These are phyloP conservation scores for Phalloptychus januarius DNA, from an alignment of 2,797 vertebrate genomes.

Conservation along the genomic window DNA sequence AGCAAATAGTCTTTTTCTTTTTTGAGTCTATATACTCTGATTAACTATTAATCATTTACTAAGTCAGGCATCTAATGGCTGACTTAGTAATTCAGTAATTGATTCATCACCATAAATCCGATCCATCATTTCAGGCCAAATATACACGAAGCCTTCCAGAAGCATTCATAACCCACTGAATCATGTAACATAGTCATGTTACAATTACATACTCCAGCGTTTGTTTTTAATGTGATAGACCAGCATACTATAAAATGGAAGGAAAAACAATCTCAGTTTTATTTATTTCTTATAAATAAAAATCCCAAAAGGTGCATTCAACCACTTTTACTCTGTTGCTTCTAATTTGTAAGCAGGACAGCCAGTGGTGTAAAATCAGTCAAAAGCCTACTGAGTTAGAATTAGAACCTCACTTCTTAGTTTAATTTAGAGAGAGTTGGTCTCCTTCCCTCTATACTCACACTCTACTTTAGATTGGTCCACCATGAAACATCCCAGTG, in stretches of 20 bases:
- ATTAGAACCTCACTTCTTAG: not conserved
- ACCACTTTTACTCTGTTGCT: not conserved
- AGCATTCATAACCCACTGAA: constrained; percentile 15
- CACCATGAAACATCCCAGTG: not conserved
- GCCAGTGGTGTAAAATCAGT: not conserved
- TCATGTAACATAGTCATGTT: constrained; percentile 17
- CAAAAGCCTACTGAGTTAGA: not conserved
- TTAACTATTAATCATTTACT: no score
- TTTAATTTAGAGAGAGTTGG: not conserved
- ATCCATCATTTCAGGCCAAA: no score
- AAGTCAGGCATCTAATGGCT: no score
- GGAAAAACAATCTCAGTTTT: not conserved
- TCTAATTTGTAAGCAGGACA: not conserved
- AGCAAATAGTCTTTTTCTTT: no score
- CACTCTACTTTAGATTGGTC: not conserved
- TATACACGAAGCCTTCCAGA: constrained; percentile 2
- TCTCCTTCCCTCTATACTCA: not conserved
- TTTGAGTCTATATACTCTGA: no score
- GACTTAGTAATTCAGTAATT: no score
- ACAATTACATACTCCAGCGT: constrained; percentile 2
- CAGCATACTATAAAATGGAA: not conserved
- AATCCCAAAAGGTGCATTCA: not conserved
- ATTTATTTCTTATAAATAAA: not conserved
- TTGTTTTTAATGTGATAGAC: not conserved
- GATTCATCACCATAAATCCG: no score